These are phyloP conservation scores for Armadillidium nasatum DNA, from an alignment of 1,140 invertebrate genomes.

Conservation along the genomic window DNA sequence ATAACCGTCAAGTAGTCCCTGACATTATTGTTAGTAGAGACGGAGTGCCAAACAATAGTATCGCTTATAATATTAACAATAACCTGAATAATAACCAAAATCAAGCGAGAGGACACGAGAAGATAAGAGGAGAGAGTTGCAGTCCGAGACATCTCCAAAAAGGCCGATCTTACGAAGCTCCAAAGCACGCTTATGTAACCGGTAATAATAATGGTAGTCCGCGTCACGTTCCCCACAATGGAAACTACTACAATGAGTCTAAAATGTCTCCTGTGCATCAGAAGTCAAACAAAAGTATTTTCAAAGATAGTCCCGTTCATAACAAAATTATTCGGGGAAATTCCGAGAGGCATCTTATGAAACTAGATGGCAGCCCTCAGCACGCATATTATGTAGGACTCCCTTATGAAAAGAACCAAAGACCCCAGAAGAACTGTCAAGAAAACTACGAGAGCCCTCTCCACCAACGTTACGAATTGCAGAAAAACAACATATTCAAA, in stretches of 20 bases:
- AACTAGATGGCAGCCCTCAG: not conserved
- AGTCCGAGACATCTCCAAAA: not conserved
- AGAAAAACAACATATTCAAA: not conserved
- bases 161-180: not conserved
- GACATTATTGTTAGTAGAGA: not conserved
- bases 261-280: not conserved
- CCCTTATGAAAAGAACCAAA: not conserved
- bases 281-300: not conserved
- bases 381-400: not conserved
- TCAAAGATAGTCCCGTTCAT: not conserved
- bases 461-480: not conserved
- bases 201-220: not conserved
- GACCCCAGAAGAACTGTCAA: not conserved
- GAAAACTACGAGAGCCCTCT: not conserved
- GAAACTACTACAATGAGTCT: not conserved
- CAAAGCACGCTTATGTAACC: not conserved
- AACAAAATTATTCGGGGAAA: not conserved
- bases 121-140: not conserved
- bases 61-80: conserved; percentile 4
- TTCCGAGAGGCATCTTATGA: not conserved
- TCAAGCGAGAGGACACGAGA: not conserved
- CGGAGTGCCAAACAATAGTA: not conserved
- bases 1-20: not conserved
- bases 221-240: not conserved
- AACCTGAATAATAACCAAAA: conserved; percentile 5